These are phyloP conservation scores for Euleptes europaea DNA, from an alignment of 2,113 vertebrate genomes.

Conservation along the genomic window DNA sequence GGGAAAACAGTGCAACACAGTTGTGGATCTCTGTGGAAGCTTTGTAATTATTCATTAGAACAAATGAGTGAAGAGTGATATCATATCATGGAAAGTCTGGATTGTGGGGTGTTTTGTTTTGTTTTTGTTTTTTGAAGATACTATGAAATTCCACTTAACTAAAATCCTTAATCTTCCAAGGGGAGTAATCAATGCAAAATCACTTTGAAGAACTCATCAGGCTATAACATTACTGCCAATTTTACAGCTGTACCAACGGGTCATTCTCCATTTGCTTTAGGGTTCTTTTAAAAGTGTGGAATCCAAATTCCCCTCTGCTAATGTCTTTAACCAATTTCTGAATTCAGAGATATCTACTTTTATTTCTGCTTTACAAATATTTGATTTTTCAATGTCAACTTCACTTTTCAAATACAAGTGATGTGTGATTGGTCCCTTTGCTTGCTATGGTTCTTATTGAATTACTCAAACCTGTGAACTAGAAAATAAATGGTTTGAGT, in stretches of 20 bases:
- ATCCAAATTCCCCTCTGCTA: no score
- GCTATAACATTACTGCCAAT: background rate
- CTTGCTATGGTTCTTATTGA: no score
- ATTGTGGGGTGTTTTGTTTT: no score
- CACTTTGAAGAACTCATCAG: slow-evolving; percentile 1
- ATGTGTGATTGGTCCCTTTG: no score
- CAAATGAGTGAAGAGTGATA: background rate
- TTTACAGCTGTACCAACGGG: background rate
- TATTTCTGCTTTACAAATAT: background rate
- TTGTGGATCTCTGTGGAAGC: background rate
- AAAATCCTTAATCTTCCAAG: background rate
- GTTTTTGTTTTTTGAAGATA: no score
- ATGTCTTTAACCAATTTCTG: no score
- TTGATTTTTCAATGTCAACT: background rate
- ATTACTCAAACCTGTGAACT: no score
- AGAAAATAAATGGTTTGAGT: no score
- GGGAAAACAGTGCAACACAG: background rate
- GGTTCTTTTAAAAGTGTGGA: no score
- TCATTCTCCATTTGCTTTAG: no score
- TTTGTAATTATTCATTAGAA: background rate
- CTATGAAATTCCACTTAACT: background rate
- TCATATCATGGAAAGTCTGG: background rate
- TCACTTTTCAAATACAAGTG: no score
- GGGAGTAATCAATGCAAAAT: background rate
- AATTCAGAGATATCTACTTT: no score